Percentiles rank a stretch among this genome's conserved stretches.
These are phyloP conservation scores for Cryptocheilus praepositus DNA, from an alignment of 2,888 invertebrate species.

Conservation along the genomic window DNA sequence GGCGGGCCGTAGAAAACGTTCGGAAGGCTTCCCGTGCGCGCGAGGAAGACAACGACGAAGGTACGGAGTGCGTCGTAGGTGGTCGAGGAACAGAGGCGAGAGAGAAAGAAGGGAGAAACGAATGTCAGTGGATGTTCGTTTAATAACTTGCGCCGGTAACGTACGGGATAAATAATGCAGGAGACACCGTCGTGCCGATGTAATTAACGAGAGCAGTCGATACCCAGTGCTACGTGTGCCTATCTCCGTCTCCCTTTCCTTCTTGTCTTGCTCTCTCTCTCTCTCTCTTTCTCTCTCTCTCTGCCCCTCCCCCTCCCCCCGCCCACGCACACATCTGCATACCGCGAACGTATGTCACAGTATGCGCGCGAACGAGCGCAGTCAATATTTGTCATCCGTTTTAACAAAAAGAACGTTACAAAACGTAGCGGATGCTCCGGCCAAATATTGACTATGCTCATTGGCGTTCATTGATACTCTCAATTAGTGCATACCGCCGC, in stretches of 20 bases:
- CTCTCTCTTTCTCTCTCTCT: not conserved
- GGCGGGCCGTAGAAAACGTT: not conserved
- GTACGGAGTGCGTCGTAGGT: not conserved
- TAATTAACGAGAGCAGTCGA: slow-evolving; percentile 59
- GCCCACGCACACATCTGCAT: not conserved
- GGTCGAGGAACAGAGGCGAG: too few species aligned
- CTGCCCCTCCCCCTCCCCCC: not conserved
- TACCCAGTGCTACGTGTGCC: slow-evolving; percentile 22
- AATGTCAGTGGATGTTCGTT: slow-evolving; percentile 18
- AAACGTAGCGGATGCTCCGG: slow-evolving; percentile 58
- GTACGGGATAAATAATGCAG: slow-evolving; percentile 55
- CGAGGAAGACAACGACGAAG: not conserved
- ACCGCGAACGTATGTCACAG: slow-evolving; percentile 34
- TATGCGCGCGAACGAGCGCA: slow-evolving; percentile 53
- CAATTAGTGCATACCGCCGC: slow-evolving; percentile 55
- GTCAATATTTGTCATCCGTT: slow-evolving; percentile 60
- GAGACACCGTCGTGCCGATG: slow-evolving; percentile 60
- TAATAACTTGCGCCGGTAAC: slow-evolving; percentile 56
- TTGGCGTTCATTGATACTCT: slow-evolving; percentile 61
- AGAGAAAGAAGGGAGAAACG: too few species aligned
- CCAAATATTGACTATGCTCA: slow-evolving; percentile 60
- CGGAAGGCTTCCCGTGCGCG: not conserved
- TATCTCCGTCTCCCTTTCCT: too few species aligned
- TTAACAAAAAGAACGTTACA: slow-evolving; percentile 61
- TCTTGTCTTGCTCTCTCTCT: slow-evolving; percentile 22